Evolutionary conservation across 1,140 invertebrate species (phyloP).

Genomic region (Harlomillsia oculata): DNA sequence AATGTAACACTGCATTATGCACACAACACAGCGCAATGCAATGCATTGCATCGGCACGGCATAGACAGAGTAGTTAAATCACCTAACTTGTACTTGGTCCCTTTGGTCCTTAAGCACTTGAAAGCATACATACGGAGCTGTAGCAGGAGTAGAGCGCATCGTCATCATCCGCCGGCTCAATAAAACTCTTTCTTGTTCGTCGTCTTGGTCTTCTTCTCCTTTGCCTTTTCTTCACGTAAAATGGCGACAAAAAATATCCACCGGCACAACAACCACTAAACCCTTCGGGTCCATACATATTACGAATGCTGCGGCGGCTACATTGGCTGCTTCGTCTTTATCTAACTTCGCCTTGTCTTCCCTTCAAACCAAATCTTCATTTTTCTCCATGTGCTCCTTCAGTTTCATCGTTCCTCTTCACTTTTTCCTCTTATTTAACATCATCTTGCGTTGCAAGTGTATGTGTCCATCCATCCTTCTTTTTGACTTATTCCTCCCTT

Average conservation of each 20-base stretch:
- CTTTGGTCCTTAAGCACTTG: too few relatives aligned
- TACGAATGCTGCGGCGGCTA: conserved; percentile 8
- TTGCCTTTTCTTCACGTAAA: too few relatives aligned
- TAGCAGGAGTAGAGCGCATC: conserved; percentile 1
- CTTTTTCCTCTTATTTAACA: background rate
- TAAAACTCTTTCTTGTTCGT: conserved; percentile 16
- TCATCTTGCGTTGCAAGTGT: background rate
- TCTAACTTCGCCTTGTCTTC: background rate
- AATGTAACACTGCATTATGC: too few relatives aligned
- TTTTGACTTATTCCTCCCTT: conserved; percentile 15
- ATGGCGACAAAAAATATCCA: conserved; percentile 16
- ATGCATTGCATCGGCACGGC: too few relatives aligned
- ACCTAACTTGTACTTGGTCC: too few relatives aligned
- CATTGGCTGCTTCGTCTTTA: conserved; percentile 11
- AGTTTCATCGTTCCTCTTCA: background rate
- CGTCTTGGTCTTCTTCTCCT: too few relatives aligned
- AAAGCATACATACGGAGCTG: too few relatives aligned
- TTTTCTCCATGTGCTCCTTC: background rate
- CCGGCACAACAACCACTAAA: conserved; percentile 19
- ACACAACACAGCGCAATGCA: too few relatives aligned
- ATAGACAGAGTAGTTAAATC: too few relatives aligned
- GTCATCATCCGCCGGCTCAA: conserved; percentile 14
- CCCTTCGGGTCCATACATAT: conserved; percentile 16
- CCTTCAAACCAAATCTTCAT: background rate
- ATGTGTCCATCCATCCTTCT: conserved; percentile 9